These are phyloP conservation scores for Oikopleura albicans DNA, from an alignment of 23 tunicate genomes.

Conservation along the genomic window DNA sequence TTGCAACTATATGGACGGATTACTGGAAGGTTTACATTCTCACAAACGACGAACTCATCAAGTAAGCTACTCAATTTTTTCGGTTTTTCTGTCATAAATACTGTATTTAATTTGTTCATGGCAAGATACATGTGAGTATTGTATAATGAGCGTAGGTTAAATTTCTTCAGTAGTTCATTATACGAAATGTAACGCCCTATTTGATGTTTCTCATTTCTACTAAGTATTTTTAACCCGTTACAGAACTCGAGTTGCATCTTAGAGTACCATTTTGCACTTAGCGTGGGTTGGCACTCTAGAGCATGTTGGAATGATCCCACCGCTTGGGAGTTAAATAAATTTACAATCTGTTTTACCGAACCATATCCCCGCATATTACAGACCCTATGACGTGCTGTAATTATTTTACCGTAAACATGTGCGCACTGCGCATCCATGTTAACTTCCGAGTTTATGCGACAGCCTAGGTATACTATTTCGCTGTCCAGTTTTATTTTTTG, in stretches of 20 bases:
- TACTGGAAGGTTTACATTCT: no score
- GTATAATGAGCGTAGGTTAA: neutral
- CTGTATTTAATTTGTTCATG: neutral
- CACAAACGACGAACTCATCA: neutral
- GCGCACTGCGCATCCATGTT: neutral
- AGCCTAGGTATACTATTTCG: neutral
- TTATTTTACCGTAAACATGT: neutral
- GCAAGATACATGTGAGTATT: neutral
- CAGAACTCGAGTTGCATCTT: neutral
- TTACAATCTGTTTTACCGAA: neutral
- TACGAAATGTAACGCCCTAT: neutral
- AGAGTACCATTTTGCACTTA: neutral
- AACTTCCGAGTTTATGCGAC: neutral
- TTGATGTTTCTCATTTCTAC: neutral
- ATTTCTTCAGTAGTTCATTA: neutral
- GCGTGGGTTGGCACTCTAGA: neutral
- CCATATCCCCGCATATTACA: neutral
- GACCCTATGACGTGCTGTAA: neutral
- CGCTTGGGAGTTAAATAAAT: neutral
- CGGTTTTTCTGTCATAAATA: neutral
- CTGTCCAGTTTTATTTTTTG: neutral
- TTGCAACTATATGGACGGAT: neutral
- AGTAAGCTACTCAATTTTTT: neutral
- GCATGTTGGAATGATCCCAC: neutral
- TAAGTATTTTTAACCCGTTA: neutral